Conservation (phyloP, 2,797 vertebrate species). For the Crax fasciolata region DNA sequence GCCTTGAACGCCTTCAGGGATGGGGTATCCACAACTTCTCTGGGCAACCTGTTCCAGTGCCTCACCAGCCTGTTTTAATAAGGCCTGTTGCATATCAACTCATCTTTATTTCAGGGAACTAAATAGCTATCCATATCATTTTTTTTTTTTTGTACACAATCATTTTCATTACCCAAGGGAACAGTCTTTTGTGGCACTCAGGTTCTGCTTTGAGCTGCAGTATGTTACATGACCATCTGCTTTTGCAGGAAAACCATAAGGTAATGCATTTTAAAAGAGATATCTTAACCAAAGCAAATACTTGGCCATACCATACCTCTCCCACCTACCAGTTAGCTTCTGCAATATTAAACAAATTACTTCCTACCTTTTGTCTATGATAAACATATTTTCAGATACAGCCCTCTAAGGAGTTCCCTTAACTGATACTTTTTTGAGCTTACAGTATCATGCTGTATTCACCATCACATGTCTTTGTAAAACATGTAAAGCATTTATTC, state of each 20-base stretch:
- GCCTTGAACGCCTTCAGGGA: no score
- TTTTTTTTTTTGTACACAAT: background rate
- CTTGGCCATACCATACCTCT: background rate
- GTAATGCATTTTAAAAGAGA: background rate
- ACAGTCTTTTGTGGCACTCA: background rate
- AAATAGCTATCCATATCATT: background rate
- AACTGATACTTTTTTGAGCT: background rate
- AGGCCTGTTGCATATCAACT: background rate
- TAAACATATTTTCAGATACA: background rate
- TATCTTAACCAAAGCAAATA: background rate
- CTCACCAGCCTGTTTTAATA: background rate
- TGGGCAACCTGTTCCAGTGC: no score
- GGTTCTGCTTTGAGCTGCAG: background rate
- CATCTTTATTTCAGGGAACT: background rate
- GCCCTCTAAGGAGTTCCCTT: background rate
- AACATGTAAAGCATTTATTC: background rate
- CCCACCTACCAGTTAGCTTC: background rate
- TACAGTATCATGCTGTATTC: background rate
- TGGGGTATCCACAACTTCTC: no score
- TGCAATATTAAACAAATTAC: background rate
- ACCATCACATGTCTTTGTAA: background rate
- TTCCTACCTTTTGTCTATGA: background rate
- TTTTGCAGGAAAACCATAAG: background rate
- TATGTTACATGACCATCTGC: background rate
- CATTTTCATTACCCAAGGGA: background rate